Conservation (phyloP, 2,888 invertebrate species). For the Platycnemis pennipes region DNA sequence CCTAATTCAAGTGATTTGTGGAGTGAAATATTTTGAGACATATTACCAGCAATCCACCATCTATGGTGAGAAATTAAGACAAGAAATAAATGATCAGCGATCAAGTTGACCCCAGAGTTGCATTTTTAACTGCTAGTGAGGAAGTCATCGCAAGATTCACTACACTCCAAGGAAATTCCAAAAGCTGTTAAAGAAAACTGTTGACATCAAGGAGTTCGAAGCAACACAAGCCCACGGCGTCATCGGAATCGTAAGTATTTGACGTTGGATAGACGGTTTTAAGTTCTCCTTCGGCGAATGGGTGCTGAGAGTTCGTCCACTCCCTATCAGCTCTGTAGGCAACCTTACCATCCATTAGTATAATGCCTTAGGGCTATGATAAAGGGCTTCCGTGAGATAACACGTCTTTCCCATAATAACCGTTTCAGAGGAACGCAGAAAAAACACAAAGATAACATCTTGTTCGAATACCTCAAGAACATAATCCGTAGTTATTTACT, state of each 20-base stretch:
- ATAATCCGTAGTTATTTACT: no score
- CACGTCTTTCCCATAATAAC: no score
- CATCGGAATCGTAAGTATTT: slow-evolving; percentile 12
- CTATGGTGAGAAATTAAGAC: background rate
- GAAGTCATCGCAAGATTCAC: background rate
- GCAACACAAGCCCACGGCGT: background rate
- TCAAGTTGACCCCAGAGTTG: background rate
- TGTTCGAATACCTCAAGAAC: no score
- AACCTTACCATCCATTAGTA: background rate
- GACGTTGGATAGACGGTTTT: background rate
- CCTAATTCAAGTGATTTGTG: background rate
- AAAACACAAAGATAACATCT: no score
- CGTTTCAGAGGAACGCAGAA: no score
- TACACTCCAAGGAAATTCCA: background rate
- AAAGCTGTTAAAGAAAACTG: background rate
- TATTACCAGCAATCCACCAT: background rate
- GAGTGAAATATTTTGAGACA: background rate
- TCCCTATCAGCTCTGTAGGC: background rate
- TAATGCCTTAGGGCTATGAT: background rate
- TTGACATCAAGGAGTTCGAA: slow-evolving; percentile 26
- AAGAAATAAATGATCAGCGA: background rate
- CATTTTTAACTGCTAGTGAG: background rate
- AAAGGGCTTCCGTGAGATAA: background rate
- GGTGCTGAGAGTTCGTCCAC: background rate
- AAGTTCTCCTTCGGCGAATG: background rate